phyloP scores from a whole-genome alignment of 2,888 invertebrate species.

The Caenorhabditis drosophilae region DNA sequence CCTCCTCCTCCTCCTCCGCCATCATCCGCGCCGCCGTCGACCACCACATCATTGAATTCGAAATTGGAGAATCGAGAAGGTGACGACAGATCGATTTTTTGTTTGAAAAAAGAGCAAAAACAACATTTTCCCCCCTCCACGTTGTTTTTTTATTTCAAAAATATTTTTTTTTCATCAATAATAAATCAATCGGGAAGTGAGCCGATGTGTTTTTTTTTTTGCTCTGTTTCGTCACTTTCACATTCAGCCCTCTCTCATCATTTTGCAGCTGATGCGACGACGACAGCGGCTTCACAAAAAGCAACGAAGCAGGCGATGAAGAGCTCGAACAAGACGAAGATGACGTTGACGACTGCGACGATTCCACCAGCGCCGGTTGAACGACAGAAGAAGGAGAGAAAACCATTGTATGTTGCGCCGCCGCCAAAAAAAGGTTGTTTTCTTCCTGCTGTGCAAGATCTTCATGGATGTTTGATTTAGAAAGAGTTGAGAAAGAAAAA shows the following conservation, averaged over 20 bases:
- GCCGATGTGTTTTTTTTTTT: too few relatives aligned
- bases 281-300: constrained; percentile 3
- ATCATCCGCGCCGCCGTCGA: too few relatives aligned
- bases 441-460: background rate
- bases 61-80: constrained; percentile 46
- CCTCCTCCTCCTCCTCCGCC: constrained; percentile 40
- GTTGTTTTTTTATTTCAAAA: too few relatives aligned
- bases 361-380: constrained; percentile 37
- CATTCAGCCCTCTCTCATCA: too few relatives aligned
- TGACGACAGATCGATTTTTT: constrained; percentile 2
- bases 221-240: too few relatives aligned
- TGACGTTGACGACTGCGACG: constrained; percentile 25
- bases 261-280: too few relatives aligned
- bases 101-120: constrained; percentile 2
- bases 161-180: too few relatives aligned
- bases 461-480: too few relatives aligned
- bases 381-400: constrained; percentile 43
- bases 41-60: too few relatives aligned
- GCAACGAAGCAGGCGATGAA: too few relatives aligned
- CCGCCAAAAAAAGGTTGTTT: constrained; percentile 39
- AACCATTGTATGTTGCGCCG: constrained; percentile 49
- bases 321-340: constrained; percentile 35
- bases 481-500: constrained; percentile 37
- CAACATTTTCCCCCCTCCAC: too few relatives aligned
- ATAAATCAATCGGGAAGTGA: too few relatives aligned